Base-by-base conservation (phyloP, 1,140 invertebrate genomes). In the Cyrtorhinus lividipennis region DNA sequence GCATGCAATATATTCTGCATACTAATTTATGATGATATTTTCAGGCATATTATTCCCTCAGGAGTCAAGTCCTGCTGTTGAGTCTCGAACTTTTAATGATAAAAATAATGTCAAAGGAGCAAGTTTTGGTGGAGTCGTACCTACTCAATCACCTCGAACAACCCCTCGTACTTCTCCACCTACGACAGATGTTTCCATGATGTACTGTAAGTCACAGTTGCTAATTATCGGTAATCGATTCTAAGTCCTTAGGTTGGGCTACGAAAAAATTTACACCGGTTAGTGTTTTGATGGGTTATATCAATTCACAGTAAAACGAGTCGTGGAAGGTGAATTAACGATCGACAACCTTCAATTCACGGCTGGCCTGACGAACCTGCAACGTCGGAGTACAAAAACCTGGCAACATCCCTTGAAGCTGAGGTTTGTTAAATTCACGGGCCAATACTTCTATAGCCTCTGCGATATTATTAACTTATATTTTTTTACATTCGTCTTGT, bases 281-380 rank as follows among this genome's bases (percentile, higher is more conserved):
- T n/a, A n/a, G n/a, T 15, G 30, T 38, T 38, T 38, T 38, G 30
- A 38, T 38, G 30, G 30, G 5, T 38, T 5, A 38, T 15, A 38
- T 15, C 30, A 8, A 38, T 38, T 38, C 15, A 68, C 73, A 78
- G 83, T 87, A 64, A 81, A 84, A 61, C 74, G 79, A 69, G 80
- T 81, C 10, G 66, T 87, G 22, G 82, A 87, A 70, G 83, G 84
- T 8, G 76, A 81, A 69, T 68, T 87, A 13, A 80, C 72, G 56
- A 77, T 89, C 18, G 81, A 84, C 63, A 82, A 86, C 69, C 75
- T 83, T 61, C 72, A 80, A 46, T 87, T 80, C 71, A 74, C 76
- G 20, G 71, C 77, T 2, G 79, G 77, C 12, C 73, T 87, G 13
- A 68, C 73, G 30, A 74, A 85, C 73, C 74, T 12, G 81, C 81